A percentile compares a stretch with the other conserved stretches of the same genome.
These are phyloP conservation scores for Baryphthengus martii DNA, from an alignment of 2,113 vertebrate genomes.

Conservation along the genomic window DNA sequence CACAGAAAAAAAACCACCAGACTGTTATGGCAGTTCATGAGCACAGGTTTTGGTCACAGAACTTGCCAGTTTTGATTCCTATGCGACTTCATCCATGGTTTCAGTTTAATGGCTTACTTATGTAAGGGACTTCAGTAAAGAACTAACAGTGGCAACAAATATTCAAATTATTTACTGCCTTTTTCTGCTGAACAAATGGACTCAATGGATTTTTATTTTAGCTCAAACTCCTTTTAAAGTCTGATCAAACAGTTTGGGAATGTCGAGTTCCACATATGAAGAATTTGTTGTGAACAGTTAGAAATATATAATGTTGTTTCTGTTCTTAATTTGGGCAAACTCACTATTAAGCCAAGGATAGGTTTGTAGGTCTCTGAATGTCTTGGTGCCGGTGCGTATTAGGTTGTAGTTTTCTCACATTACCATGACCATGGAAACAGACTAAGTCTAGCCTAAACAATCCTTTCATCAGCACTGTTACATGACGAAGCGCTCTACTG, in stretches of 20 bases:
- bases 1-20: neutral
- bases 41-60: neutral
- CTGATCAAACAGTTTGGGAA: constrained; percentile 52
- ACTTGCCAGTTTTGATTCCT: neutral
- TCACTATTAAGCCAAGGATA: neutral
- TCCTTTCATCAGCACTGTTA: neutral
- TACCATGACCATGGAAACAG: neutral
- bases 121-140: neutral
- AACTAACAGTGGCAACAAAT: neutral
- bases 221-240: neutral
- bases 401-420: neutral
- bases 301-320: constrained; percentile 24
- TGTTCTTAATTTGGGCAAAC: constrained; percentile 19
- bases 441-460: neutral
- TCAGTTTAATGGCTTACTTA: neutral
- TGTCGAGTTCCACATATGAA: neutral
- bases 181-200: neutral
- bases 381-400: neutral
- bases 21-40: neutral
- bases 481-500: neutral
- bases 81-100: neutral
- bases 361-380: neutral
- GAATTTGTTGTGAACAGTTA: constrained; percentile 4
- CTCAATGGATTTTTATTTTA: constrained; percentile 31
- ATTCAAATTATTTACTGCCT: neutral